Conservation (phyloP, 2,113 vertebrate species). For the Pogonocichla stellata region DNA sequence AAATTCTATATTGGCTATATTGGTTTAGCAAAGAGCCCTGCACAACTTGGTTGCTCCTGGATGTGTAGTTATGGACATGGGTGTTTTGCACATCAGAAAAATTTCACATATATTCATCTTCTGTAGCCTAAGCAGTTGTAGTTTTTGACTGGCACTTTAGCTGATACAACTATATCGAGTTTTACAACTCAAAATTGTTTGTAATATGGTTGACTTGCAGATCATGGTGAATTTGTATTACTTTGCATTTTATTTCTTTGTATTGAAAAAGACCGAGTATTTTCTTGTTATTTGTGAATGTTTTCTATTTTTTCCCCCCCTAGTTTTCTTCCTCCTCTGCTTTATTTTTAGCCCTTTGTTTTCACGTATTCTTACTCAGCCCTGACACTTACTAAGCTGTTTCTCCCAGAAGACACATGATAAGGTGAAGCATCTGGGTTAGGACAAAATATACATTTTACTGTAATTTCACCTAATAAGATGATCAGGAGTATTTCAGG, state of each 20-base stretch:
- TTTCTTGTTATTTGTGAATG: neutral
- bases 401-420: neutral
- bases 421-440: neutral
- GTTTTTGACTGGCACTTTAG: neutral
- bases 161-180: neutral
- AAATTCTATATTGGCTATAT: accelerated
- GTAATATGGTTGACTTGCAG: neutral
- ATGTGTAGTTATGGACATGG: neutral
- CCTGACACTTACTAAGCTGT: constrained; percentile 7
- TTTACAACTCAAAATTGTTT: neutral
- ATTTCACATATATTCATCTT: neutral
- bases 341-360: constrained; percentile 41
- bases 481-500: neutral
- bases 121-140: neutral
- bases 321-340: neutral
- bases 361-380: constrained; percentile 13
- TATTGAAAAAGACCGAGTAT: neutral
- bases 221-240: neutral
- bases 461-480: neutral
- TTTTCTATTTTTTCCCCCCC: neutral
- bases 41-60: neutral
- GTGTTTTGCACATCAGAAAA: neutral
- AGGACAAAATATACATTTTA: neutral
- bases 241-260: neutral
- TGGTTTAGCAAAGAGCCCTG: neutral